Base-by-base conservation (phyloP, 2,888 invertebrate genomes). In the Melanchra persicariae region DNA sequence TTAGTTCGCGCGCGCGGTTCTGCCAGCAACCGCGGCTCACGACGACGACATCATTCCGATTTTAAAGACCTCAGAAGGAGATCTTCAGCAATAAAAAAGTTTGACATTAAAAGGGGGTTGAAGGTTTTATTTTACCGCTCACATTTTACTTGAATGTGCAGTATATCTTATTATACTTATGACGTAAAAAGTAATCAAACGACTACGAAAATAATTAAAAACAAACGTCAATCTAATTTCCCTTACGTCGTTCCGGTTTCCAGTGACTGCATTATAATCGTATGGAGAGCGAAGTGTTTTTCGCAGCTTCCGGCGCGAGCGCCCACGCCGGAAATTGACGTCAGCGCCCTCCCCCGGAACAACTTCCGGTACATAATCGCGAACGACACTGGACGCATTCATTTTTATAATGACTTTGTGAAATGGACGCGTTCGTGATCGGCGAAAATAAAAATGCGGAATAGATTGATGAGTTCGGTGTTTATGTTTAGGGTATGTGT, bases 331-430 rank as follows among this genome's bases (percentile, higher is more conserved):
- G 92, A 93, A 91, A 90, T 91, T 91, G 90, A 89, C 90, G 92
- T 91, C 91, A 91, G 89, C 88, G 87, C 90, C 90, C 89, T 82
- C 85, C 88, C 87, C 79, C 87, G 86, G 87, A 86, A 88, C 91
- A 88, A 91, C 91, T 87, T 93, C 93, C 92, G 90, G 91, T 73
- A 88, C 86, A 89, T 91, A 92, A 92, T 91, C 91, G 85, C 84
- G 63, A 78, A 84, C 85, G 89, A 89, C 90, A 88, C 89, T 91
- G 89, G 89, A 87, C 91, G 90, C 87, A 87, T 89, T 85, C 81
- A 84, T 87, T 88, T 88, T 88, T 90, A 86, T 88, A 88, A 86
- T 90, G 83, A 86, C 84, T 74, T 80, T 75, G 74, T 82, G 71
- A 83, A 65, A 73, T 68, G 63, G 61, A 71, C 71, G 55, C 60